Conservation (phyloP, 2,797 vertebrate genomes). For the Rhincodon typus region DNA sequence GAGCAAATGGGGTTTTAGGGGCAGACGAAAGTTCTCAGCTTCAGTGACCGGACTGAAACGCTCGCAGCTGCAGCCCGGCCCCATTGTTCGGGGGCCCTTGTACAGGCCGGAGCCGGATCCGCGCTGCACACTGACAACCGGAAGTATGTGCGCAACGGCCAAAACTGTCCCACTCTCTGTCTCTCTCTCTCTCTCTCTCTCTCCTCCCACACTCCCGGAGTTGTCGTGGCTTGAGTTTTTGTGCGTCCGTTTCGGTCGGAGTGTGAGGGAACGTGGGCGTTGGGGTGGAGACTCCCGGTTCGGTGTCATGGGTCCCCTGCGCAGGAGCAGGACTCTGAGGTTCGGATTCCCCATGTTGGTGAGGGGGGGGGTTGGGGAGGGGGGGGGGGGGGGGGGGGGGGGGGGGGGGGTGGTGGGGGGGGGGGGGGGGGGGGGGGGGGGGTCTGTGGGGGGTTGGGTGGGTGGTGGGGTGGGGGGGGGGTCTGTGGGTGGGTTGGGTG, state of each 20-base stretch:
- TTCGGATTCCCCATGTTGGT: conserved; percentile 62
- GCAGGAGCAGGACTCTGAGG: conserved; percentile 49
- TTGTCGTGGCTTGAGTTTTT: too few species aligned
- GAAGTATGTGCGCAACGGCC: not conserved
- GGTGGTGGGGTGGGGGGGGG: too few species aligned
- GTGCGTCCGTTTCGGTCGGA: too few species aligned
- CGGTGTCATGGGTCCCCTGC: conserved; percentile 39
- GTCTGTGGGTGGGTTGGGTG: not conserved
- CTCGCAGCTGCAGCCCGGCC: not conserved
- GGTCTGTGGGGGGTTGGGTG: not conserved
- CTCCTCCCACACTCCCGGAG: too few species aligned
- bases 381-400: rapidly evolving
- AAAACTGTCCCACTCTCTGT: not conserved
- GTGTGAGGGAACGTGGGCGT: too few species aligned
- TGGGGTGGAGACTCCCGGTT: not conserved
- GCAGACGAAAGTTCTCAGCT: too few species aligned
- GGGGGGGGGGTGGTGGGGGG: rapidly evolving
- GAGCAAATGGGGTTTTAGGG: too few species aligned
- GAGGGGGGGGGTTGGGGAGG: conserved; percentile 38
- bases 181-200: too few species aligned
- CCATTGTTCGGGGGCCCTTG: rapidly evolving
- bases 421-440: rapidly evolving
- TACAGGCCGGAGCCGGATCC: not conserved
- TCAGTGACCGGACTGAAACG: too few species aligned
- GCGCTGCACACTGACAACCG: not conserved